A percentile compares a stretch with the other conserved stretches of the same genome.
Evolutionary conservation across 2,888 invertebrate genomes (phyloP).

Genomic region (Melieria crassipennis): DNA sequence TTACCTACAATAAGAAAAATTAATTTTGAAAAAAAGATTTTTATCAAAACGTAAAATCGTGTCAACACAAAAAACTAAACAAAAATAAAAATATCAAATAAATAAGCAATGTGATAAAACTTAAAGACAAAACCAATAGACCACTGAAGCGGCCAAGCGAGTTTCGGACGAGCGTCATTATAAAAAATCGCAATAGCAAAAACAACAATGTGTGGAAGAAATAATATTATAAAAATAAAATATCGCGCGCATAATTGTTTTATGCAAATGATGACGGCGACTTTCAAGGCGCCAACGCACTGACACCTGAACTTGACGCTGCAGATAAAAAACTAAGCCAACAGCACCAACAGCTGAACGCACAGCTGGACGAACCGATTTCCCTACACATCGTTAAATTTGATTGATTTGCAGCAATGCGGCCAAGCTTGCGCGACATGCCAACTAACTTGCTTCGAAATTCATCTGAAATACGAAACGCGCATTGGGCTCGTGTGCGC

Average conservation of each 20-base stretch:
- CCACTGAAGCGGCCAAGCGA: background rate
- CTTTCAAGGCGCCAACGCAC: conserved; percentile 37
- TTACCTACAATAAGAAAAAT: no score
- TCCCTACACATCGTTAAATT: conserved; percentile 51
- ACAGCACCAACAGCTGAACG: conserved; percentile 18
- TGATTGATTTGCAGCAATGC: conserved; percentile 50
- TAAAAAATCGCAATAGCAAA: background rate
- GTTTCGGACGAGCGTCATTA: background rate
- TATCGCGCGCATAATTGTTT: conserved; percentile 8
- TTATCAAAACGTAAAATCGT: no score
- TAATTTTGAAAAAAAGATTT: no score
- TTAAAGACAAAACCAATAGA: background rate
- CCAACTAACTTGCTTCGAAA: no score
- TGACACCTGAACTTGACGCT: conserved; percentile 27
- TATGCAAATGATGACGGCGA: conserved; percentile 36
- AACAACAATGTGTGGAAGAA: background rate
- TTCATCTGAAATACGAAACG: no score
- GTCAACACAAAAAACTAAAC: background rate
- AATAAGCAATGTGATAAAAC: background rate
- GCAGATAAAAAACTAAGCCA: background rate
- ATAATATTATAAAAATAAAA: conserved; percentile 3
- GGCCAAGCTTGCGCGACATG: conserved; percentile 15
- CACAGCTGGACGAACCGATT: conserved; percentile 8
- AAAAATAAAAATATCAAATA: background rate
- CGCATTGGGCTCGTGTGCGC: no score